Conservation (phyloP, 1,140 invertebrate species). For the Gryllus bimaculatus region DNA sequence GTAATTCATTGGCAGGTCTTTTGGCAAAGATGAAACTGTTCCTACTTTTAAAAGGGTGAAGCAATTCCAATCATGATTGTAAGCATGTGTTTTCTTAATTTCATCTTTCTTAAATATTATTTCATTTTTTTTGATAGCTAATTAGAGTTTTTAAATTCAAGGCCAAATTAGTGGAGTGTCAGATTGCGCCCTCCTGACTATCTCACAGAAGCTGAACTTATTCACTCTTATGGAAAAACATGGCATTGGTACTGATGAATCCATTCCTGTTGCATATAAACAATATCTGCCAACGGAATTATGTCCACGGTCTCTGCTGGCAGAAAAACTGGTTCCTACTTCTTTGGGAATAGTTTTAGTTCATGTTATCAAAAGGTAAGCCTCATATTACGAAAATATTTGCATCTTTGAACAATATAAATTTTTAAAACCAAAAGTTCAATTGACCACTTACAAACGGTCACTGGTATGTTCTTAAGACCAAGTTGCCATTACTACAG, state of each 20-base stretch:
- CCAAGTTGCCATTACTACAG: too few relatives aligned
- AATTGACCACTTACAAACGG: too few relatives aligned
- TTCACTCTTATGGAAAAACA: slow-evolving; percentile 98
- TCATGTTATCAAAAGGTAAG: slow-evolving; percentile 88
- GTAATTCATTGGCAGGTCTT: slow-evolving; percentile 87
- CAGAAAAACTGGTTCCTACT: slow-evolving; percentile 76
- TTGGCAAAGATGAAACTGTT: slow-evolving; percentile 73
- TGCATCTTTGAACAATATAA: too few relatives aligned
- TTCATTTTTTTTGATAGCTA: not conserved
- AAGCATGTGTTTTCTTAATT: slow-evolving; percentile 18
- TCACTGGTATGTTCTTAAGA: too few relatives aligned
- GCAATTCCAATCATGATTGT: slow-evolving; percentile 61
- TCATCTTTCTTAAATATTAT: not conserved
- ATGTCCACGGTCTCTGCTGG: slow-evolving; percentile 78
- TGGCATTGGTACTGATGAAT: slow-evolving; percentile 97
- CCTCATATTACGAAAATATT: not conserved
- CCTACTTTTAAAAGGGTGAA: slow-evolving; percentile 62
- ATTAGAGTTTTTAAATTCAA: slow-evolving; percentile 28
- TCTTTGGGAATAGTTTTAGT: slow-evolving; percentile 92
- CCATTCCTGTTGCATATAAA: slow-evolving; percentile 99
- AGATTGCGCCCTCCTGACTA: slow-evolving; percentile 95
- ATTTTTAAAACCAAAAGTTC: too few relatives aligned
- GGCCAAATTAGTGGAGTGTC: slow-evolving; percentile 73
- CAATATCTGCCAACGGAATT: slow-evolving; percentile 96
- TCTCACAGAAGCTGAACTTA: slow-evolving; percentile 96